Base-by-base conservation (phyloP, 2,888 invertebrate genomes). In the Leptogaster cylindrica region DNA sequence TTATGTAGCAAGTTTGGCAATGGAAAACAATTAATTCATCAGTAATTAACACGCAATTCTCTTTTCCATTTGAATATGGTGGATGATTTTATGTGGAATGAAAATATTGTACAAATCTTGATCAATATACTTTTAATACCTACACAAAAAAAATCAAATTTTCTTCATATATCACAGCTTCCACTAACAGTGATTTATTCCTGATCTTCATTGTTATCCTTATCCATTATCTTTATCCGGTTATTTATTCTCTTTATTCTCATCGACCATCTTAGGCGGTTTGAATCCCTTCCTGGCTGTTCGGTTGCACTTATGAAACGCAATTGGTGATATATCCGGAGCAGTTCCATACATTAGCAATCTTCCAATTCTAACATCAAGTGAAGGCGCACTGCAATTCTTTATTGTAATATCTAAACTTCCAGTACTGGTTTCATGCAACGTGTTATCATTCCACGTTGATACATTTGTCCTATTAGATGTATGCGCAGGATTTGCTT, bases 301-400 rank as follows among this genome's bases (percentile, higher is more conserved):
- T 5, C 33, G 20, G 0, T 44, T 46, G 4, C 44, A 41, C 14
- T 81, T 78, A 41, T 75, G 81, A 1, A 79, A 73, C 0, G 82
- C 79, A 16, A 86, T 79, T 0, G 83, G 81, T n/a, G 83, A 82
- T n/a, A 86, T 74, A 1, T 84, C 81, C 0, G 86, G 85, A 0
- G 87, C 83, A 73, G 84, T 83, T 0, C 84, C 86, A 48, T 86
- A 86, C 73, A 78, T 79, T 76, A 81, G 81, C 61, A 87, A 75
- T 75, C 78, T 84, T 1, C 83, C 82, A 4, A 87, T 81, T 72
- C 82, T 46, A 18, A 52, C n/a, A 20, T 68, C 63, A 7, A 67
- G 31, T n/a, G 65, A 58, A 5, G 52, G 55, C 14, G 23, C 20
- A 8, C 25, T n/a, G 3, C 28, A 10, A 51, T 39, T 58, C 20